Percentiles rank a stretch among this genome's conserved stretches.
Conservation (phyloP, 2,797 vertebrate genomes). For the Acanthornis magna region DNA sequence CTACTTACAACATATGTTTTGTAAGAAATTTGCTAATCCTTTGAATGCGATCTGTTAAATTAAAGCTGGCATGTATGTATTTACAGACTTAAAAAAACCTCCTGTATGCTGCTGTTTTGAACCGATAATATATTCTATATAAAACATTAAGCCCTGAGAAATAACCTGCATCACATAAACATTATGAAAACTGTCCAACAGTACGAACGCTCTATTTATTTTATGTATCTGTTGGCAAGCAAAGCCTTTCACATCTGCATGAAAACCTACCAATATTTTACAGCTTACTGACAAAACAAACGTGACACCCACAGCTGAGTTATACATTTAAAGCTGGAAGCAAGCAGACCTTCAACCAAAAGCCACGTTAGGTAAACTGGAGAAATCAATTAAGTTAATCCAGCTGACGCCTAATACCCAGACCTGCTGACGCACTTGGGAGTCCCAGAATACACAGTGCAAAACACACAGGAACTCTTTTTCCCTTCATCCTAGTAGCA, state of each 20-base stretch:
- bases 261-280: conserved; percentile 13
- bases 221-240: conserved; percentile 10
- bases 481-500: background rate
- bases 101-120: background rate
- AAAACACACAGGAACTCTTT: background rate
- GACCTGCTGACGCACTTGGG: background rate
- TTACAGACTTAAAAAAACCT: background rate
- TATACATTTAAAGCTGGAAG: conserved; percentile 6
- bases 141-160: background rate
- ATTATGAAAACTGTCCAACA: conserved; percentile 6
- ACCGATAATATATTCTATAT: background rate
- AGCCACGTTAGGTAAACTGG: conserved; percentile 48
- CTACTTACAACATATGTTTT: background rate
- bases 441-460: background rate
- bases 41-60: background rate
- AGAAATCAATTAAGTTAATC: conserved; percentile 62
- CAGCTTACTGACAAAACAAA: conserved; percentile 26
- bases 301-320: background rate
- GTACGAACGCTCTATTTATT: conserved; percentile 22
- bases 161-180: background rate
- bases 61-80: background rate
- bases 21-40: background rate
- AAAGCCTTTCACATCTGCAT: background rate
- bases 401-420: conserved; percentile 20
- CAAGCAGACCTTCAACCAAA: conserved; percentile 37